Evolutionary conservation across 2,797 vertebrate genomes (phyloP).

Genomic region (Rousettus madagascariensis): DNA sequence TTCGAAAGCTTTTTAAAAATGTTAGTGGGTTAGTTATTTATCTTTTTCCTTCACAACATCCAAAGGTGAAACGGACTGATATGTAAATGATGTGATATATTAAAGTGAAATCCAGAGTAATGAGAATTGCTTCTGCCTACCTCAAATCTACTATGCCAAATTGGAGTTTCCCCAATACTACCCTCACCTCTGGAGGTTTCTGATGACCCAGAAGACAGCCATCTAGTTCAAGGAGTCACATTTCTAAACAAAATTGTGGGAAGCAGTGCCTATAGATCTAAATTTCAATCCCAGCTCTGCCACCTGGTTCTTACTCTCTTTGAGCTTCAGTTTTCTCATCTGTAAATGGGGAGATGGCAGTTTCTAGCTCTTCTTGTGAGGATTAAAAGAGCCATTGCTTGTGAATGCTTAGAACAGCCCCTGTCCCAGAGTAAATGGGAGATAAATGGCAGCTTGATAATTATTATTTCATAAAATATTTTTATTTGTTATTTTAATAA

Average conservation of each 20-base stretch:
- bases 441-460: neutral
- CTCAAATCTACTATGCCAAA: neutral
- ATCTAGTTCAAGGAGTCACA: neutral
- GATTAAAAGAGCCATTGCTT: neutral
- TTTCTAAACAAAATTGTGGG: neutral
- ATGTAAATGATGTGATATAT: neutral
- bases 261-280: neutral
- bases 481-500: neutral
- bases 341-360: neutral
- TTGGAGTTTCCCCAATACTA: rapidly evolving
- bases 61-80: neutral
- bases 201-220: neutral
- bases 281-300: neutral
- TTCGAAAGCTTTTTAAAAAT: neutral
- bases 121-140: neutral
- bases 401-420: neutral
- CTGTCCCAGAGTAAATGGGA: neutral
- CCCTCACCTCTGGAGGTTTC: neutral
- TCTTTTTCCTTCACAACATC: neutral
- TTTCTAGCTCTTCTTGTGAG: neutral
- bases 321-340: neutral
- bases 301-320: neutral
- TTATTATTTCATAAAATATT: neutral
- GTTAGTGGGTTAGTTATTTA: neutral
- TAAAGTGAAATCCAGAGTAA: neutral